Evolutionary conservation across 2,797 vertebrate genomes (phyloP).

Genomic region (Platyrinchus mystaceus): DNA sequence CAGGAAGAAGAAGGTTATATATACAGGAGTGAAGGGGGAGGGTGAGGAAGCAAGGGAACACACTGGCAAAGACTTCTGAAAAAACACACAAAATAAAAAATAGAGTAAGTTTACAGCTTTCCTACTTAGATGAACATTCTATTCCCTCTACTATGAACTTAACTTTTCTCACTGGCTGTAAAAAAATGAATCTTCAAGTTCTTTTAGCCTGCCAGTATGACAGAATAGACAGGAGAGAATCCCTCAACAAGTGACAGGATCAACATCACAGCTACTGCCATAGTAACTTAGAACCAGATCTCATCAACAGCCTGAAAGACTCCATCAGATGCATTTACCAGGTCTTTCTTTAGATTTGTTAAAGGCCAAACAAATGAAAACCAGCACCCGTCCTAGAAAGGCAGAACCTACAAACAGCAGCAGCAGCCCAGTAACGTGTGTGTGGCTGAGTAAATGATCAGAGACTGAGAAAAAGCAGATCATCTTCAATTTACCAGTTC

Average conservation of each 20-base stretch:
- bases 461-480: conserved; percentile 5
- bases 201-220: neutral
- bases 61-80: neutral
- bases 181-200: neutral
- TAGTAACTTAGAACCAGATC: neutral
- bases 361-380: neutral
- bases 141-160: neutral
- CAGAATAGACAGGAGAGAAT: neutral
- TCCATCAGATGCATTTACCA: neutral
- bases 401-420: neutral
- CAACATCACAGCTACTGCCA: neutral
- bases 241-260: neutral
- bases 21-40: neutral
- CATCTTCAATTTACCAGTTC: neutral
- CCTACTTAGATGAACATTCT: neutral
- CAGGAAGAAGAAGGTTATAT: neutral
- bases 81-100: neutral
- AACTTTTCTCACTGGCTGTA: neutral
- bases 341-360: neutral
- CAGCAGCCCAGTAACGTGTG: neutral
- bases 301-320: neutral
- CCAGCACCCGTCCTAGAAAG: neutral
- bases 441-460: neutral
- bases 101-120: neutral
- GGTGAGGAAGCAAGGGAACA: neutral